Evolutionary conservation across 2,888 invertebrate genomes (phyloP), one percentile per base, ranked within the genome.

Genomic region (Lasioglossum morio): DNA sequence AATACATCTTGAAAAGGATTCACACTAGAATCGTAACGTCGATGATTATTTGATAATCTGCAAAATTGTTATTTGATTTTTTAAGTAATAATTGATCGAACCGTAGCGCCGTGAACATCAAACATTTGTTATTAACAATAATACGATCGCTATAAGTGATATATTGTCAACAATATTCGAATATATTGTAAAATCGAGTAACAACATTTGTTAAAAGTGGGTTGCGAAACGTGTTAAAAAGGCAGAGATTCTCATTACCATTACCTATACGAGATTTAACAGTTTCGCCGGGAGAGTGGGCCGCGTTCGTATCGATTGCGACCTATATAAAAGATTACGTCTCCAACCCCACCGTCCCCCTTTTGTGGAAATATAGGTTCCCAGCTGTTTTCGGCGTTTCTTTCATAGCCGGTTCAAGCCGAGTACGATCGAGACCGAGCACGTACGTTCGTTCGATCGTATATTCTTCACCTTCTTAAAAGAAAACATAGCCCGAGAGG

Each of bases 271-370:
- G 48, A 85, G 85, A 85, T 82, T 86, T 74, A 82, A 86, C 78
- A 85, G 86, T 86, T 82, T 77, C 69, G 74, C 79, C 37, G 75
- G 46, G 53, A 77, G 86, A 69, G 63, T 46, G 77, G 53, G 46
- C 77, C 63, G 74, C 76, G 73, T 77, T 63, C 66, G n/a, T 79
- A 87, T 87, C 79, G 87, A 87, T 87, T 81, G 87, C 81, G 84
- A 87, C 87, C 87, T 84, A 87, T 75, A 87, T 87, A 87, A 87
- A 85, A 81, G 81, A 81, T 84, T 86, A 79, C 48, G 70, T 70
- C 70, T 70, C 75, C 72, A 81, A 19, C 53, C 53, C 14, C 48
- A 66, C n/a, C 30, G 70, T n/a, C 46, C 12, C 79, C 70, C 46
- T 60, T 73, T 86, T 73, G 72, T 74, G 27, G 86, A 73, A 82